A percentile compares a stretch with the other conserved stretches of the same genome.
Evolutionary conservation across 2,888 invertebrate species (phyloP).

Genomic region (Standfussiana lucernea): DNA sequence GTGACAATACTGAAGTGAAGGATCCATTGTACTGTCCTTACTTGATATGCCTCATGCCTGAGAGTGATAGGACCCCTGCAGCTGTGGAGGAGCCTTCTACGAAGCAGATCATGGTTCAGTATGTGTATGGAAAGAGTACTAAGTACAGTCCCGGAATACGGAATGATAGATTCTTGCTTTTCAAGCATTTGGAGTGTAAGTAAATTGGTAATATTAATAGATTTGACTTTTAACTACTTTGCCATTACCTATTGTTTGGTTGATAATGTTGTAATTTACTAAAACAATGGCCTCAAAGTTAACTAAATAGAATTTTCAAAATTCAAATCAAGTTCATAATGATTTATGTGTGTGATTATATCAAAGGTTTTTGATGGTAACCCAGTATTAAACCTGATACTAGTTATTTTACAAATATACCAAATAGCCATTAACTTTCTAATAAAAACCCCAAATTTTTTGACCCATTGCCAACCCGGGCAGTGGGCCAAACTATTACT

Average conservation of each 20-base stretch:
- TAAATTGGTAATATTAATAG: constrained; percentile 48
- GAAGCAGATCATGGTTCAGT: constrained; percentile 95
- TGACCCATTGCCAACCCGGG: constrained; percentile 29
- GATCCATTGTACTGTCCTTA: constrained; percentile 91
- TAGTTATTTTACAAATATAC: constrained; percentile 18
- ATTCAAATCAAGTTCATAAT: background rate
- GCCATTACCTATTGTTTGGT: background rate
- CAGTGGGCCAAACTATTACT: constrained; percentile 44
- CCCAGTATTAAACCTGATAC: background rate
- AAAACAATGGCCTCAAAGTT: background rate
- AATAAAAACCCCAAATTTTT: constrained; percentile 13
- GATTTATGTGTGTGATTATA: background rate
- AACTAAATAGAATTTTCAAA: background rate
- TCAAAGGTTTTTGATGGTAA: background rate
- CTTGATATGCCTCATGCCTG: constrained; percentile 90
- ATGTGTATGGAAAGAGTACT: constrained; percentile 92
- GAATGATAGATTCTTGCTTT: constrained; percentile 93
- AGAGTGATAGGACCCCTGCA: constrained; percentile 79
- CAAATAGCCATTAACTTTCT: constrained; percentile 19
- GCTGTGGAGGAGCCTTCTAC: constrained; percentile 89
- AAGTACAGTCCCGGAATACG: constrained; percentile 88
- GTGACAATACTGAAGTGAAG: constrained; percentile 75
- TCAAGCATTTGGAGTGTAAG: constrained; percentile 95
- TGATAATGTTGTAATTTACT: background rate
- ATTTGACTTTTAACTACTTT: background rate